Percentiles rank a stretch among this genome's conserved stretches.
phyloP scores from a whole-genome alignment of 1,140 invertebrate species.

The Uloborus diversus region DNA sequence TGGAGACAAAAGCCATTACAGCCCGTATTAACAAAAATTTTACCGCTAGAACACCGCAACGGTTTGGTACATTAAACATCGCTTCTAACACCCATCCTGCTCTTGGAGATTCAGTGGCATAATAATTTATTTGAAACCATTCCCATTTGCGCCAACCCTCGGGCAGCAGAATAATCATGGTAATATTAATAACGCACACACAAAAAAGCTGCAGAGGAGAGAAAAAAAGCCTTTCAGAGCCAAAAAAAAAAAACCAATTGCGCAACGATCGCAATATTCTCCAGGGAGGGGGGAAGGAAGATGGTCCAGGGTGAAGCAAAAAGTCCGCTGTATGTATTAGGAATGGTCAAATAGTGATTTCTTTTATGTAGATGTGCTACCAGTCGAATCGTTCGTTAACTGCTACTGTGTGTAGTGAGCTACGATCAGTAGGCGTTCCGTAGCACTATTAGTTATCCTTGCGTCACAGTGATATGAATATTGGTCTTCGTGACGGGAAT shows the following conservation, averaged over 20 bases:
- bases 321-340: constrained; percentile 45
- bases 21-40: too few relatives aligned
- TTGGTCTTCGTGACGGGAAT: constrained; percentile 52
- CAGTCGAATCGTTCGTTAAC: constrained; percentile 48
- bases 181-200: constrained; percentile 47
- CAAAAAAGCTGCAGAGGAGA: background rate
- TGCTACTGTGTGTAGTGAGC: constrained; percentile 44
- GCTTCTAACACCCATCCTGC: too few relatives aligned
- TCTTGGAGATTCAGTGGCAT: too few relatives aligned
- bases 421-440: constrained; percentile 30
- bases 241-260: constrained; percentile 50
- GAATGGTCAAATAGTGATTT: constrained; percentile 56
- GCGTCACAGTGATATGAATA: constrained; percentile 55
- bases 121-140: constrained; percentile 46
- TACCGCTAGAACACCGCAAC: too few relatives aligned
- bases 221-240: background rate
- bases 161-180: constrained; percentile 38
- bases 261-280: constrained; percentile 22
- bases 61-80: too few relatives aligned
- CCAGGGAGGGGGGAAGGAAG: constrained; percentile 2
- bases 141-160: constrained; percentile 12
- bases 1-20: too few relatives aligned
- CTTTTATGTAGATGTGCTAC: constrained; percentile 55
- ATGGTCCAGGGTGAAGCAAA: background rate
- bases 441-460: constrained; percentile 51